Conservation (phyloP, 2,113 vertebrate species). For the Oreochromis spilurus region DNA sequence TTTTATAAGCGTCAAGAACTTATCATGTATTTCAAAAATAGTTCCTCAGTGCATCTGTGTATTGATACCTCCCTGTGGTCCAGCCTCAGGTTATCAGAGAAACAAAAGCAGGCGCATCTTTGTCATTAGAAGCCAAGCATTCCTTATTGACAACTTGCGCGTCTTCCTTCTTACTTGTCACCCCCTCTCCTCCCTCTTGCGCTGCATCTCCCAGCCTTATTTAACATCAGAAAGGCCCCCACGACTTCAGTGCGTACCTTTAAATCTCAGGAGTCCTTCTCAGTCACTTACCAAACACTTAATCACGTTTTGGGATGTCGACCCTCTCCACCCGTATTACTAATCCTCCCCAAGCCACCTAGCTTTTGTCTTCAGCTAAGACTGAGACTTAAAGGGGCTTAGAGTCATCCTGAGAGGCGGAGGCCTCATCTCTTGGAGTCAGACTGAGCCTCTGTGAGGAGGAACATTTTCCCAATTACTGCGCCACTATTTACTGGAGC, state of each 20-base stretch:
- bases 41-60: not conserved
- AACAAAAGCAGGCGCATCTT: conserved; percentile 46
- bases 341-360: conserved; percentile 49
- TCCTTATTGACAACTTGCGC: conserved; percentile 43
- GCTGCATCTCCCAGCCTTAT: conserved; percentile 30
- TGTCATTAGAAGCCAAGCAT: conserved; percentile 9
- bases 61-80: not conserved
- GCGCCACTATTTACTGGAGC: not conserved
- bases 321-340: conserved; percentile 34
- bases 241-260: conserved; percentile 39
- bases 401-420: conserved; percentile 10
- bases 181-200: not conserved
- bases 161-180: not conserved
- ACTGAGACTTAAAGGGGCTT: conserved; percentile 34
- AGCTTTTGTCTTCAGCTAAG: conserved; percentile 48
- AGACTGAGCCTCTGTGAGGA: conserved; percentile 2
- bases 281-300: conserved; percentile 58
- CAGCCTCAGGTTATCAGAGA: conserved; percentile 21
- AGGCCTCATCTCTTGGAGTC: not conserved
- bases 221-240: conserved; percentile 64
- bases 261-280: conserved; percentile 46
- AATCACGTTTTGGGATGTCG: conserved; percentile 63
- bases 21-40: not conserved
- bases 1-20: not conserved
- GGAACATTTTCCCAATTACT: not conserved